Percentiles rank a stretch among this genome's conserved stretches.
Conservation (phyloP, 2,797 vertebrate species). For the Pseudochromis fuscus region DNA sequence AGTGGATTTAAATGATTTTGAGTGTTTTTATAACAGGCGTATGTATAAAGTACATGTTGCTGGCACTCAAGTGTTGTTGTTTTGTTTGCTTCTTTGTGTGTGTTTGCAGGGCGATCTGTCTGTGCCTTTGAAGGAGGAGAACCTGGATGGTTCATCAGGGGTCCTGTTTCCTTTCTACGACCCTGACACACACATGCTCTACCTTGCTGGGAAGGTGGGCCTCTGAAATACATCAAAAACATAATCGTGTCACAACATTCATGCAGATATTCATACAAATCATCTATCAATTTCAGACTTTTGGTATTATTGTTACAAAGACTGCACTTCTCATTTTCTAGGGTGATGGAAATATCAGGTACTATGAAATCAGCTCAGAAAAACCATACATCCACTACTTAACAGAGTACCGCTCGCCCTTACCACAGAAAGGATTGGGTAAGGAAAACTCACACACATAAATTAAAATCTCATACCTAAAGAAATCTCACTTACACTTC, state of each 20-base stretch:
- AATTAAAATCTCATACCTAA: neutral
- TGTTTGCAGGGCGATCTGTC: conserved; percentile 91
- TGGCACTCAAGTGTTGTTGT: conserved; percentile 32
- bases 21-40: conserved; percentile 37
- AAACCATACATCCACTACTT: conserved; percentile 93
- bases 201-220: conserved; percentile 94
- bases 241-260: neutral
- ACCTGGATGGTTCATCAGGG: conserved; percentile 94
- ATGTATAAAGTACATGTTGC: neutral
- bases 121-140: conserved; percentile 91
- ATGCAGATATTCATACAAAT: neutral
- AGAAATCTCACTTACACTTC: neutral
- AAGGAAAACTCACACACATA: conserved; percentile 67
- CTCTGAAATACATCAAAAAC: neutral
- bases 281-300: too few relatives aligned
- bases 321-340: conserved; percentile 58
- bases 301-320: neutral
- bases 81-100: neutral
- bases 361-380: conserved; percentile 93
- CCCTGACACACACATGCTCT: conserved; percentile 97
- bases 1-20: conserved; percentile 58
- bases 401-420: conserved; percentile 90
- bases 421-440: conserved; percentile 98
- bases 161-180: conserved; percentile 97
- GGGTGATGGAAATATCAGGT: conserved; percentile 97